Percentiles rank a stretch among this genome's conserved stretches.
phyloP scores from a whole-genome alignment of 2,113 vertebrate genomes.

The Ammodytes marinus region DNA sequence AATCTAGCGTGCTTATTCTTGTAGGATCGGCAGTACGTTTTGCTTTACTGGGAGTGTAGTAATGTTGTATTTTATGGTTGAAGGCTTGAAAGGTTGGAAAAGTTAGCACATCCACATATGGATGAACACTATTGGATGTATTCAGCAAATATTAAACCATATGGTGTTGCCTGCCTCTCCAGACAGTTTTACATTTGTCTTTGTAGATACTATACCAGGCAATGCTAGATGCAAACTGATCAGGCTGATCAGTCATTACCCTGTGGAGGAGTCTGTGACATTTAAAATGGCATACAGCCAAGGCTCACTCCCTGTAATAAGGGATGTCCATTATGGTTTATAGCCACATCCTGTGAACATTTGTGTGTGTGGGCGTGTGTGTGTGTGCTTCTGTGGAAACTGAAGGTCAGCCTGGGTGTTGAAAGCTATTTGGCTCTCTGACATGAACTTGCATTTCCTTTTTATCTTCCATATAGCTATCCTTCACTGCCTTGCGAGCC shows the following conservation, averaged over 20 bases:
- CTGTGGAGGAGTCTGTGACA: conserved; percentile 69
- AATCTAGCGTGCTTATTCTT: not conserved
- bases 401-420: conserved; percentile 80
- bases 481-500: conserved; percentile 43
- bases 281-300: conserved; percentile 74
- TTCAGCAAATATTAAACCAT: conserved; percentile 23
- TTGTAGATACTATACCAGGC: conserved; percentile 40
- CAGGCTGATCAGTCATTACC: conserved; percentile 72
- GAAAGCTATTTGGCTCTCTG: conserved; percentile 75
- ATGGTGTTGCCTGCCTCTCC: not conserved
- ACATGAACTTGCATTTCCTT: conserved; percentile 61
- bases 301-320: conserved; percentile 64
- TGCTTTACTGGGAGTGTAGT: not conserved
- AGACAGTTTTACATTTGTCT: conserved; percentile 30
- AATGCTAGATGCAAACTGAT: conserved; percentile 35
- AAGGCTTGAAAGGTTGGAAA: not conserved
- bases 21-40: not conserved
- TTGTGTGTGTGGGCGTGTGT: conserved; percentile 44
- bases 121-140: conserved; percentile 18
- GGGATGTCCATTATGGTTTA: conserved; percentile 69
- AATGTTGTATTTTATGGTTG: not conserved
- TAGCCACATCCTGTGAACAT: conserved; percentile 66
- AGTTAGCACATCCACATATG: not conserved
- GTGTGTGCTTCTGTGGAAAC: conserved; percentile 34
- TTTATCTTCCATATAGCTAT: conserved; percentile 39